Base-by-base conservation (phyloP, 2,797 vertebrate species). In the Sebastes aleutianus region DNA sequence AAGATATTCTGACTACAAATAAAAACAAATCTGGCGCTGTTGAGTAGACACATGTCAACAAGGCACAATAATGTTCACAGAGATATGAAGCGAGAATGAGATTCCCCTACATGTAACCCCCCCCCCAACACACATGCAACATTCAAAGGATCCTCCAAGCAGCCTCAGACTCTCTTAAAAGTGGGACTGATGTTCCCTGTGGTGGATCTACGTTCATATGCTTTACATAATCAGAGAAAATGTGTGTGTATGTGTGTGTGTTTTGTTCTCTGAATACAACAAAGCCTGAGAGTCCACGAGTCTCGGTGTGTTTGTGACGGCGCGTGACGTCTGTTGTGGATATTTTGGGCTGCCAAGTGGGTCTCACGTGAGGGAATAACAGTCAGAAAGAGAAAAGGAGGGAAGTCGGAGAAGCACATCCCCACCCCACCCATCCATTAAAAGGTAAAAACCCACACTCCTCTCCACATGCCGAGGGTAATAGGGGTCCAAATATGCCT, bases 261-360 rank as follows among this genome's bases (percentile, higher is more conserved):
- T 76, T 74, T 83, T 89, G 74, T 74, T 80, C 54, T 75, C 32
- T 34, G 61, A 74, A 4, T 34, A 66, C 82, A 79, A 74, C 79
- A 83, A 82, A 84, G 76, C 73, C 70, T 26, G 18, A 76, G 66
- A 83, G 64, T 78, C 74, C 63, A 29, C 7, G n/a, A 39, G 69
- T 65, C 27, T 65, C 22, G 11, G 34, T 77, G 76, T 64, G 34
- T 72, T 66, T 78, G 43, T 79, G 68, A 70, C 20, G 3, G 74
- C 16, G 58, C 54, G 53, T 76, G 79, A 66, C 27, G 67, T 91
- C 80, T 89, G 87, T 69, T 83, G 67, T 82, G 72, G 85, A 75
- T 86, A 88, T 90, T 92, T 91, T 80, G 22, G 67, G 82, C 84
- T 91, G 79, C 87, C 85, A 85, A 89, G 84, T 64, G 63, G 65